These are phyloP conservation scores for Hirudinaria manillensis DNA, from an alignment of 2,888 invertebrate species.

Conservation along the genomic window DNA sequence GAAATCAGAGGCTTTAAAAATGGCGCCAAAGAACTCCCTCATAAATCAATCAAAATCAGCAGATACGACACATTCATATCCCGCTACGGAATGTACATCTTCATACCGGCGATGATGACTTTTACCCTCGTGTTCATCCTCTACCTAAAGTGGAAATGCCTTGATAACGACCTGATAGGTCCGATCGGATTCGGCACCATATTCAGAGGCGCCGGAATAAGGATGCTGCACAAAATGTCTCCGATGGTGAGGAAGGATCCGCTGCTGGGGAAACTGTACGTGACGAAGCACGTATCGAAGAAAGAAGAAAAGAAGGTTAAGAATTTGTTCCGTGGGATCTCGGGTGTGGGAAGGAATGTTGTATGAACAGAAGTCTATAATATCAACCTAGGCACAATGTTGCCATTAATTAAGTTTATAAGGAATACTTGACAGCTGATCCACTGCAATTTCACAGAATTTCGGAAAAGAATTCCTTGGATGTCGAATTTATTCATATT, in stretches of 20 bases:
- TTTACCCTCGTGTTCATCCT: slow-evolving; percentile 8
- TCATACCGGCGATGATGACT: slow-evolving; percentile 23
- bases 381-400: neutral
- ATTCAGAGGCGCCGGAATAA: neutral
- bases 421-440: too few species aligned
- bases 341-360: neutral
- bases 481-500: too few species aligned
- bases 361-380: neutral
- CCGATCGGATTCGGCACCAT: neutral
- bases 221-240: neutral
- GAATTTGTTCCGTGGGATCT: neutral
- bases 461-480: too few species aligned
- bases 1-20: too few species aligned
- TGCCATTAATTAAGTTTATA: too few species aligned
- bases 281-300: neutral
- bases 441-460: too few species aligned
- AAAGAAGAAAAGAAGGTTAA: neutral
- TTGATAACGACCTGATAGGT: slow-evolving; percentile 14
- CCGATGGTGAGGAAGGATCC: slow-evolving; percentile 10
- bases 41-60: neutral
- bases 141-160: slow-evolving; percentile 20
- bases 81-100: slow-evolving; percentile 26
- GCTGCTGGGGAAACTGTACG: slow-evolving; percentile 4
- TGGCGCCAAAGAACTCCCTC: too few species aligned
- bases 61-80: slow-evolving; percentile 15